Evolutionary conservation across 2,888 invertebrate species (phyloP), one percentile per base, ranked within the genome.

Genomic region (Drosophila robusta): DNA sequence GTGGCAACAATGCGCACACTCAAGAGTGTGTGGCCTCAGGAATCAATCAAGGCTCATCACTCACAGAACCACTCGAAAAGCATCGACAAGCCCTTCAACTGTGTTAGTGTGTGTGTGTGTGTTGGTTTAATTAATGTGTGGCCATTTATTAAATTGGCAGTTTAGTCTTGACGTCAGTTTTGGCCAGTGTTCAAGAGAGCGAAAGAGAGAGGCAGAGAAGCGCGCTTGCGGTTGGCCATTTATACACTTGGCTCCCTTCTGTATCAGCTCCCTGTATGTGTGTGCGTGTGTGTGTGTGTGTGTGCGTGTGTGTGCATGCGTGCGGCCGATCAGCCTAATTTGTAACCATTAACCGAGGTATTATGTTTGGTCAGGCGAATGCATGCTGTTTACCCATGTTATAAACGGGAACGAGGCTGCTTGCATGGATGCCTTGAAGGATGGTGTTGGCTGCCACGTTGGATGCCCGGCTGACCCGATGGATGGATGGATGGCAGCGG

Each of bases 11-110:
- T 80, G 75, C 61, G 18, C 32, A 70, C 70, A 78, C 82, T 81
- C 83, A 85, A 89, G 29, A 29, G 34, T 34, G 90, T 87, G 85
- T 90, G 90, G 90, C 87, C 89, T 75, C 79, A 82, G 89, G 84
- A 90, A 91, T 90, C 90, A 91, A 90, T 90, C 90, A 91, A 78
- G 85, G 80, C 89, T 87, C 90, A 91, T 90, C 90, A 91, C 83
- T 83, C 83, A 82, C 70, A 70, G 64, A 61, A 72, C 71, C 76
- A 64, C 63, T 75, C 66, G 54, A 68, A 70, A 56, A 49, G 55
- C 65, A 50, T 58, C 67, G 52, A 65, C 61, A 61, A 64, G 38
- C 56, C 63, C 62, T 67, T 62, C 56, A 55, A 52, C 32, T 52
- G 29, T 62, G 69, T 71, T 51, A 60, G 55, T 70, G 54, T 51